phyloP scores from a whole-genome alignment of 1,140 invertebrate species.

The Ostrea edulis region DNA sequence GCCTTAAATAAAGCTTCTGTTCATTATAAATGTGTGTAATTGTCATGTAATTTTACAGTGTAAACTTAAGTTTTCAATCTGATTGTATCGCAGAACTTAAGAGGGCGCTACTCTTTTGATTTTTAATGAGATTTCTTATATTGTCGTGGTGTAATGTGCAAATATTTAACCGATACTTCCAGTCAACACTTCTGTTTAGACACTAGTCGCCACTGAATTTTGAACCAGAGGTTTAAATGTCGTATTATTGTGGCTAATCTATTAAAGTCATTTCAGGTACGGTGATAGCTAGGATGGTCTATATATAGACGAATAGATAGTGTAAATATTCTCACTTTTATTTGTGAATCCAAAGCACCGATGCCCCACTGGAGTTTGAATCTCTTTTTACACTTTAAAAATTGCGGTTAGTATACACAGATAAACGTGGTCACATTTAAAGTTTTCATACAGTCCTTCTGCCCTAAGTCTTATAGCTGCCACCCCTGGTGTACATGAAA shows the following conservation, averaged over 20 bases:
- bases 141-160: constrained; percentile 13
- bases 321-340: too few species aligned
- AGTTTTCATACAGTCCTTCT: too few species aligned
- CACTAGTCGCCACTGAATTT: neutral
- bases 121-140: constrained; percentile 21
- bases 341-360: too few species aligned
- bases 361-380: too few species aligned
- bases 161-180: neutral
- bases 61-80: neutral
- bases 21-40: neutral
- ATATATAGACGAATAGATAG: too few species aligned
- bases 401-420: too few species aligned
- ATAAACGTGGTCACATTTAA: too few species aligned
- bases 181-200: neutral
- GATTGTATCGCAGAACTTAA: neutral
- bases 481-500: too few species aligned
- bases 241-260: neutral
- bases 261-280: too few species aligned
- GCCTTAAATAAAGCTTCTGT: neutral
- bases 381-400: too few species aligned
- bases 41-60: neutral
- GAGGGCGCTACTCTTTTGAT: constrained; percentile 14
- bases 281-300: too few species aligned
- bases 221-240: constrained; percentile 12
- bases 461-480: too few species aligned